A percentile compares a stretch with the other conserved stretches of the same genome.
Conservation (phyloP, 2,113 vertebrate genomes). For the Rhombomys opimus region DNA sequence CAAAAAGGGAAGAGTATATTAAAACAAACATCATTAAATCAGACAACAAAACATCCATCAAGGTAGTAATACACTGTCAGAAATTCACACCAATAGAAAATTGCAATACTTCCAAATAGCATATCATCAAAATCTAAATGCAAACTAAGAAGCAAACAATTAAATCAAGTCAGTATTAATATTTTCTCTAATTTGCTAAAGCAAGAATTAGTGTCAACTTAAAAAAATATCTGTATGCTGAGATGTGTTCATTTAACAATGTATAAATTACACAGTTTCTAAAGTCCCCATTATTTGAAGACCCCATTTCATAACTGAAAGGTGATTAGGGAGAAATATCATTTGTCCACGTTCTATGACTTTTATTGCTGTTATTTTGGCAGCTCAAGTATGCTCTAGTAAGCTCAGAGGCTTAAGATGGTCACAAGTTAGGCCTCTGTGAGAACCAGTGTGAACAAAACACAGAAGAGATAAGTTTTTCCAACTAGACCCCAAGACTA, state of each 20-base stretch:
- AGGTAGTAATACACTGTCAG: neutral
- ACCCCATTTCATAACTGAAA: neutral
- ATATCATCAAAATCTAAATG: conserved; percentile 42
- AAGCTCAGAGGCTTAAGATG: neutral
- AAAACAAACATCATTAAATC: conserved; percentile 10
- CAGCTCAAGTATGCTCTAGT: neutral
- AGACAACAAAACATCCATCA: neutral
- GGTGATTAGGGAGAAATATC: neutral
- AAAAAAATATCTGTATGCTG: neutral
- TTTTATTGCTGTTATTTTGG: conserved; percentile 10
- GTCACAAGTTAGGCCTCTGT: neutral
- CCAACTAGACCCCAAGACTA: neutral
- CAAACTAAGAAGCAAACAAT: conserved; percentile 38
- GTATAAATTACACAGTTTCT: conserved; percentile 21
- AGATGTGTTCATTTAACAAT: neutral
- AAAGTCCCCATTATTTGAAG: conserved; percentile 29
- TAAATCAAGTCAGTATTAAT: conserved; percentile 42
- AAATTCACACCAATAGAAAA: conserved; percentile 8
- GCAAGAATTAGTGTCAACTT: conserved; percentile 36
- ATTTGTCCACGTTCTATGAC: conserved; percentile 22
- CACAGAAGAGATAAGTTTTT: neutral
- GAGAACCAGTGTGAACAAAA: neutral
- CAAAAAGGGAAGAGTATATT: neutral
- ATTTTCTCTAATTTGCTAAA: conserved; percentile 45
- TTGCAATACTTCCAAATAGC: neutral